Conservation (phyloP, 2,797 vertebrate genomes). For the Chelon auratus region DNA sequence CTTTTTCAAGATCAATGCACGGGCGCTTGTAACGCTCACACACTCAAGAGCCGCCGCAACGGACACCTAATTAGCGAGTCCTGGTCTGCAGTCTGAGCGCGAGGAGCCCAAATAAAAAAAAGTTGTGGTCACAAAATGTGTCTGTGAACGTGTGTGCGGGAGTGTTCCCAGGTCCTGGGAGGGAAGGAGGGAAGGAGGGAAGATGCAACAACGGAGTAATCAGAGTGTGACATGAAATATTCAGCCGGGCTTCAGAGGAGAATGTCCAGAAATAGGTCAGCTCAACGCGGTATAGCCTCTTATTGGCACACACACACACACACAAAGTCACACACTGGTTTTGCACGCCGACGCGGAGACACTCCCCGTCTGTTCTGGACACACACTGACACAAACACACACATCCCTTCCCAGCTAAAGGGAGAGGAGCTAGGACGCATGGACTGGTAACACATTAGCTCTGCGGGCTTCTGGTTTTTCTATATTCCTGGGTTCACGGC, state of each 20-base stretch:
- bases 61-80: conserved; percentile 64
- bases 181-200: conserved; percentile 38
- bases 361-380: not conserved
- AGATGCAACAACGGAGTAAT: conserved; percentile 72
- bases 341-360: not conserved
- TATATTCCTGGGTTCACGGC: too few relatives aligned
- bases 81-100: conserved; percentile 24
- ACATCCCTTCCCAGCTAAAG: not conserved
- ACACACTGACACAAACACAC: not conserved
- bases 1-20: conserved; percentile 36
- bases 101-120: conserved; percentile 13
- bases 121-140: conserved; percentile 32
- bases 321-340: not conserved
- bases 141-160: conserved; percentile 32
- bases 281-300: conserved; percentile 42
- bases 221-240: conserved; percentile 81
- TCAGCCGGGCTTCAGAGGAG: conserved; percentile 73
- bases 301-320: conserved; percentile 35
- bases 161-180: conserved; percentile 20
- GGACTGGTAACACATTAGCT: too few relatives aligned
- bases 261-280: conserved; percentile 80
- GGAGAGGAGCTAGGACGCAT: not conserved
- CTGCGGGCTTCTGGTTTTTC: too few relatives aligned
- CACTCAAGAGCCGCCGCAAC: conserved; percentile 1
- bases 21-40: conserved; percentile 7